A percentile compares a stretch with the other conserved stretches of the same genome.
Evolutionary conservation across 2,113 vertebrate genomes (phyloP).

Genomic region (Psilopogon haemacephalus): DNA sequence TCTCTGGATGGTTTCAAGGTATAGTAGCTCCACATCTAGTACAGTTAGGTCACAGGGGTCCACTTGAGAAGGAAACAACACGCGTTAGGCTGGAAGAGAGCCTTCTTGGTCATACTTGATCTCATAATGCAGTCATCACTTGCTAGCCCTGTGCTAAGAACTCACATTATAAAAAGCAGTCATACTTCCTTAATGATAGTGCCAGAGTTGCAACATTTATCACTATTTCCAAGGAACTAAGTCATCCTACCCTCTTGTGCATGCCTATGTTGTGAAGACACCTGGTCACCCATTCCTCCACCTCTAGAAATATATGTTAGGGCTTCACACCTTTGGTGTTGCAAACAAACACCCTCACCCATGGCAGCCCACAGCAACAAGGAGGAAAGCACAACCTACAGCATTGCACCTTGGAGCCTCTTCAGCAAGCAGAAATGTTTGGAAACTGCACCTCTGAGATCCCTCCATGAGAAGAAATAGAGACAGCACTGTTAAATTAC

Average conservation of each 20-base stretch:
- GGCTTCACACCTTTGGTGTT: neutral
- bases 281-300: neutral
- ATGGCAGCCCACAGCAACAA: neutral
- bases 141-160: neutral
- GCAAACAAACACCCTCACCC: neutral
- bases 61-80: accelerated
- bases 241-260: neutral
- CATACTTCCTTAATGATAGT: neutral
- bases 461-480: neutral
- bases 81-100: neutral
- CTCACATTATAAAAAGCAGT: neutral
- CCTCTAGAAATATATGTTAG: neutral
- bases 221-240: neutral
- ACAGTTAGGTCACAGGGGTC: neutral
- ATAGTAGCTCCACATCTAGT: neutral
- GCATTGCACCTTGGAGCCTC: neutral
- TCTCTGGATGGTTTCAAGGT: neutral
- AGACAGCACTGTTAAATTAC: neutral
- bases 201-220: neutral
- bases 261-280: neutral
- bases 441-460: neutral
- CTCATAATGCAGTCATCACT: neutral
- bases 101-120: neutral
- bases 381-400: neutral
- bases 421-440: neutral